Conservation (phyloP, 2,888 invertebrate species). For the Bruchidius siliquastri region DNA sequence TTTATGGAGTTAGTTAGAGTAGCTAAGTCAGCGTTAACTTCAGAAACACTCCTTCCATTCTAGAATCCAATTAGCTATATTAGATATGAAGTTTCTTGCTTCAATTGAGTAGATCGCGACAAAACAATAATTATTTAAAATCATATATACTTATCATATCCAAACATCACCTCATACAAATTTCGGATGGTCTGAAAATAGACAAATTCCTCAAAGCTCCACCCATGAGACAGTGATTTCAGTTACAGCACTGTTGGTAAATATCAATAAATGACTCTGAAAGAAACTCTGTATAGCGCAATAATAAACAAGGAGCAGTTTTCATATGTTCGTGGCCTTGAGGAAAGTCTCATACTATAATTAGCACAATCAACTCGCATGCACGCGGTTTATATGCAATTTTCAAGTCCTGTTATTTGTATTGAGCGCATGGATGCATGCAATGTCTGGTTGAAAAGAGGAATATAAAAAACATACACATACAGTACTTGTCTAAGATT, state of each 20-base stretch:
- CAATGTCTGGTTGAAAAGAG: neutral
- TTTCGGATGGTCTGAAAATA: neutral
- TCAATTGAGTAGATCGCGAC: too few relatives aligned
- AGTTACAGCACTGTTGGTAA: neutral
- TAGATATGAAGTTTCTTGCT: too few relatives aligned
- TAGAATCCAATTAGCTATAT: too few relatives aligned
- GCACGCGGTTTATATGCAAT: conserved; percentile 20
- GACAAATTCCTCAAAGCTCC: neutral
- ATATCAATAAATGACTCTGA: neutral
- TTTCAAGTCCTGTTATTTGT: conserved; percentile 1
- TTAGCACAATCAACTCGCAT: conserved; percentile 38
- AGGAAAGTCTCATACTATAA: conserved; percentile 36
- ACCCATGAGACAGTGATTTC: neutral
- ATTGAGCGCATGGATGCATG: neutral
- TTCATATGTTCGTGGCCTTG: conserved; percentile 28
- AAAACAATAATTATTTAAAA: too few relatives aligned
- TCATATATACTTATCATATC: too few relatives aligned
- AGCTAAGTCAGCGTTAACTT: too few relatives aligned
- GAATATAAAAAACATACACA: neutral
- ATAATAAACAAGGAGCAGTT: conserved; percentile 12
- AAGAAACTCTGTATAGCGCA: neutral
- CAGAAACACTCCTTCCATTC: too few relatives aligned
- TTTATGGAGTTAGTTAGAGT: too few relatives aligned
- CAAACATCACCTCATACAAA: neutral
- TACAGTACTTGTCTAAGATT: too few relatives aligned